Percentiles rank a stretch among this genome's conserved stretches.
Conservation (phyloP, 1,140 invertebrate genomes). For the Anoplophora glabripennis region DNA sequence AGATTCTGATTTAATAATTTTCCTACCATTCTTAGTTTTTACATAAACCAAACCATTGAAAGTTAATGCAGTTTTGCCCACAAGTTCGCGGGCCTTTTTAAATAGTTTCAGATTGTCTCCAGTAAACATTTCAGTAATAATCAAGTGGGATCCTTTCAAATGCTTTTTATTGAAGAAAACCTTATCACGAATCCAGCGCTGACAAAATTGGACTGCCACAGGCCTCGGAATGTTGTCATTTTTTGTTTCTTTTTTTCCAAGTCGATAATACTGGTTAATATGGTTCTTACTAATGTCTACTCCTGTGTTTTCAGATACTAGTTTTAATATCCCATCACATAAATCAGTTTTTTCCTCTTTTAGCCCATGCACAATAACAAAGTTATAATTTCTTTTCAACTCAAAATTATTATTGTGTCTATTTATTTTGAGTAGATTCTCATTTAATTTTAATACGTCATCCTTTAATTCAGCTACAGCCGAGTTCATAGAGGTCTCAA, state of each 20-base stretch:
- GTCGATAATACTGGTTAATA: not conserved
- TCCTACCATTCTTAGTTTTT: no score
- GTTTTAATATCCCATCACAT: conserved; percentile 1
- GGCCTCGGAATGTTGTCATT: conserved; percentile 2
- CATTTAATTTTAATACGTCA: no score
- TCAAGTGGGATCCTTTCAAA: not conserved
- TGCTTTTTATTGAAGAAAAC: not conserved
- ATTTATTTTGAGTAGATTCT: no score
- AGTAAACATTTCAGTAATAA: conserved; percentile 7
- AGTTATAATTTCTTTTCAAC: no score
- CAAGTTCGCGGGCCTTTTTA: not conserved
- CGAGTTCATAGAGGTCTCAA: no score
- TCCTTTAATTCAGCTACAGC: no score
- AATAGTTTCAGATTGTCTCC: conserved; percentile 1
- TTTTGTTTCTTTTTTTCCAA: conserved; percentile 10
- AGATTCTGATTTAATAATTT: no score
- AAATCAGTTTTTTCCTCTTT: conserved; percentile 1
- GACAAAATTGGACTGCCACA: not conserved
- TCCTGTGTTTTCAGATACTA: not conserved
- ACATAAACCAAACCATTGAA: no score
- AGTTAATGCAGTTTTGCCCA: not conserved
- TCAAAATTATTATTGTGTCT: no score
- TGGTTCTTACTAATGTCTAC: not conserved
- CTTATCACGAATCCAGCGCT: not conserved
- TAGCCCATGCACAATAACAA: no score